These are phyloP conservation scores for Loripinus fragilis DNA, from an alignment of 2,888 invertebrate species.

Conservation along the genomic window DNA sequence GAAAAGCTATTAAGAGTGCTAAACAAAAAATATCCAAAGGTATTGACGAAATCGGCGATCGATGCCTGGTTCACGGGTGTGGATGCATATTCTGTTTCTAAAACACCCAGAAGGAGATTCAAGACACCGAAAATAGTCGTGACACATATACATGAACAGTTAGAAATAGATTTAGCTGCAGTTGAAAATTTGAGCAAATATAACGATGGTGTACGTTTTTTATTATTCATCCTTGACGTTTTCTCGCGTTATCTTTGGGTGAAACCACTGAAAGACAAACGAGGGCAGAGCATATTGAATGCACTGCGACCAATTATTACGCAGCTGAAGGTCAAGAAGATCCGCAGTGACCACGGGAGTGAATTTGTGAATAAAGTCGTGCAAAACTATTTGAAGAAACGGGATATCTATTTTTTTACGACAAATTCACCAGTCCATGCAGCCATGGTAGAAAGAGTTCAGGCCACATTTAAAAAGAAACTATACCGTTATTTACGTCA, in stretches of 20 bases:
- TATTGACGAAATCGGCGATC: slow-evolving; percentile 9
- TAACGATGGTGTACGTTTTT: slow-evolving; percentile 7
- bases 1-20: slow-evolving; percentile 21
- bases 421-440: background rate
- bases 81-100: slow-evolving; percentile 20
- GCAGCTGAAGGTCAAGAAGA: background rate
- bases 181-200: background rate
- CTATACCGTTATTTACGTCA: slow-evolving; percentile 2
- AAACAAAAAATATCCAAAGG: slow-evolving; percentile 6
- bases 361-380: slow-evolving; percentile 11
- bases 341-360: background rate
- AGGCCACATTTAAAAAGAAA: background rate
- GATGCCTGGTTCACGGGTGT: background rate
- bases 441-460: background rate
- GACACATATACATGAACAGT: slow-evolving; percentile 16
- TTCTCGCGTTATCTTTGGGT: slow-evolving; percentile 30
- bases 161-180: background rate
- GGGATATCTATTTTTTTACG: slow-evolving; percentile 8
- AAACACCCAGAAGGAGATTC: background rate
- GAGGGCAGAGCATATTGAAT: background rate
- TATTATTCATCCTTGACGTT: slow-evolving; percentile 27
- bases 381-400: background rate
- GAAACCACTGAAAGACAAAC: slow-evolving; percentile 26
- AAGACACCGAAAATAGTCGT: slow-evolving; percentile 11
- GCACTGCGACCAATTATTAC: background rate